Conservation (phyloP, 2,797 vertebrate species). For the Scolopax bukidnonensis region DNA sequence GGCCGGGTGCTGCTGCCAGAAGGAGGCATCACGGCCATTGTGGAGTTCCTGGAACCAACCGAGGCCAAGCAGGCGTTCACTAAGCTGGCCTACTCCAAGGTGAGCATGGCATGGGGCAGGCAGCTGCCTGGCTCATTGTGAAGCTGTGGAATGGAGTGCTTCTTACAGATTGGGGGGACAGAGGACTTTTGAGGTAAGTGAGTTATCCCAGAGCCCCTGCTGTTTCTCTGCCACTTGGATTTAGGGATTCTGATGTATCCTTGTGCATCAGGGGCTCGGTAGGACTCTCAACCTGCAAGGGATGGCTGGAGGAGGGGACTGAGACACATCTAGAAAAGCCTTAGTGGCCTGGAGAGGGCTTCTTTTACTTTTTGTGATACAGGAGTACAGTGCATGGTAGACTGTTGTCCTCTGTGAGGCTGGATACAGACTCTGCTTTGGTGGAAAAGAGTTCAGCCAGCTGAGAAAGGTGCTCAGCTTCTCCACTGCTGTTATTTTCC, state of each 20-base stretch:
- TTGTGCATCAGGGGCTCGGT: not conserved
- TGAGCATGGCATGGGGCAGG: not conserved
- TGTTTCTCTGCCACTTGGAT: rapidly evolving
- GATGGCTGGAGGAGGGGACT: not conserved
- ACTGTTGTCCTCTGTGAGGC: not conserved
- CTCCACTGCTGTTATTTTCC: not conserved
- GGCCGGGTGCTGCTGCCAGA: conserved; percentile 91
- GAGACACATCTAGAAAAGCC: not conserved
- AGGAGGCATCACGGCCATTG: conserved; percentile 90
- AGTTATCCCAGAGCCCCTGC: not conserved
- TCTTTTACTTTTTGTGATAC: rapidly evolving
- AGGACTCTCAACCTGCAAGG: not conserved
- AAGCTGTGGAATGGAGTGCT: not conserved
- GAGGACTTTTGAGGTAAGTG: not conserved
- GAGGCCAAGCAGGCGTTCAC: conserved; percentile 93
- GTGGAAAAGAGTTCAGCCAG: not conserved
- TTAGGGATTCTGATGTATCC: not conserved
- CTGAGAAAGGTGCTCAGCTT: not conserved
- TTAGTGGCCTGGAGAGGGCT: not conserved
- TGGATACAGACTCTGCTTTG: not conserved
- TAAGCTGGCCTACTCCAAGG: conserved; percentile 93
- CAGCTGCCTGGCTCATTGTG: not conserved
- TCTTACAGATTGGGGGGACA: rapidly evolving
- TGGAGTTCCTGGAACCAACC: conserved; percentile 92
- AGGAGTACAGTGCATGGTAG: not conserved